phyloP scores from a whole-genome alignment of 2,888 invertebrate genomes.

The Drosophila acutilabella region DNA sequence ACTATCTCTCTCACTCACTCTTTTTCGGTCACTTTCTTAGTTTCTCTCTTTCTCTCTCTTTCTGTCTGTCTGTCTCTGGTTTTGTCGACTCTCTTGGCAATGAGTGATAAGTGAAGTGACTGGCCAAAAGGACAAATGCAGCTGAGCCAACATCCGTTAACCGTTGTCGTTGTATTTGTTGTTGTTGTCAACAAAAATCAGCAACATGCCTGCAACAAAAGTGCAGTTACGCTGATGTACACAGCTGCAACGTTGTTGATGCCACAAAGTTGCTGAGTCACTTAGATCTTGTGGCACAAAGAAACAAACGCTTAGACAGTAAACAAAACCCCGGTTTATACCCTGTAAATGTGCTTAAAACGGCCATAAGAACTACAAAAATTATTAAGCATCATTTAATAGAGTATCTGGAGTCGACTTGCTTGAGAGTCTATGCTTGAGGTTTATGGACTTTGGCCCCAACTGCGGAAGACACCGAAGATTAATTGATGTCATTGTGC shows the following conservation, averaged over 20 bases:
- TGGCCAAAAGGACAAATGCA: conserved; percentile 64
- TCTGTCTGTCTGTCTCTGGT: background rate
- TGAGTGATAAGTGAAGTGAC: conserved; percentile 37
- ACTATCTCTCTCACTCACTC: conserved; percentile 14
- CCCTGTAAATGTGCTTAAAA: background rate
- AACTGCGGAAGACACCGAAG: conserved; percentile 52
- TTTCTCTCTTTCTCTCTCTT: no score
- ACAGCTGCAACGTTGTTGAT: conserved; percentile 44
- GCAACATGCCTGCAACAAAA: conserved; percentile 52
- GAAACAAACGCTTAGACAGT: conserved; percentile 13
- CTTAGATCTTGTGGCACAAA: conserved; percentile 36
- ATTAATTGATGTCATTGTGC: conserved; percentile 41
- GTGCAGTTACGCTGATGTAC: conserved; percentile 64
- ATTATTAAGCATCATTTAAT: background rate
- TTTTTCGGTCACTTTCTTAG: background rate
- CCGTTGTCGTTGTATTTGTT: conserved; percentile 31
- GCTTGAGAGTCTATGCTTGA: background rate
- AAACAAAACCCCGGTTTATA: background rate
- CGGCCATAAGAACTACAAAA: background rate
- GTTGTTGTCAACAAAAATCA: conserved; percentile 62
- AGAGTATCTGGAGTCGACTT: conserved; percentile 18
- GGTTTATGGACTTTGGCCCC: conserved; percentile 32
- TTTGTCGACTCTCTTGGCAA: background rate
- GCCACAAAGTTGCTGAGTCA: conserved; percentile 73
- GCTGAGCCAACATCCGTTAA: conserved; percentile 75